Evolutionary conservation across 2,888 invertebrate genomes (phyloP), one percentile per base, ranked within the genome.

Genomic region (Teleogryllus oceanicus): DNA sequence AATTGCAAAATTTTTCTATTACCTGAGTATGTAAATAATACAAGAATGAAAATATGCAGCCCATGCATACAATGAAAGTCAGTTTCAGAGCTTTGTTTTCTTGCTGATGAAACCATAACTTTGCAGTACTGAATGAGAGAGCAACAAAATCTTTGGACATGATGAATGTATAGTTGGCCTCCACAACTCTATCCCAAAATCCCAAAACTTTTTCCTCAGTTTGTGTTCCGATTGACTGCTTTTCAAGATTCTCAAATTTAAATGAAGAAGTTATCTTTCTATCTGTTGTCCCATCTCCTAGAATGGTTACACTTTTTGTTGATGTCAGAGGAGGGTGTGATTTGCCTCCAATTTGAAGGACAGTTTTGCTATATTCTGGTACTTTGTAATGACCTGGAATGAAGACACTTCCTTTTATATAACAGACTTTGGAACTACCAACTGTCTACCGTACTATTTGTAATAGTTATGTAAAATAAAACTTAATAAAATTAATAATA

Each of bases 1-100:
- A 37, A 37, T 37, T 37, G 37, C 37, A 37, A 37, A 37, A 37
- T 37, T 8, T 37, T 37, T 37, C 5, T n/a, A 11, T 88, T 85
- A 92, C 93, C 88, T 94, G 92, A 86, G 91, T 91, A 85, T 92
- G 90, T 75, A 93, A 89, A 85, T 94, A 94, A 92, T 92, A 94
- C 85, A 93, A 92, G 91, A 94, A 91, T 24, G 91, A 90, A 81
- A 94, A 89, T 80, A 94, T 91, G 82, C 92, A 89, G 77, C 93
- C 91, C 50, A 92, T 89, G 77, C 94, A 88, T 80, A 94, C 89
- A 51, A 93, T 91, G 2, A 94, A 86, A 24, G 91, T 89, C 76
- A 94, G 88, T 86, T 94, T 94, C 1, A 94, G 86, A 4, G 90
- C 92, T 84, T 93, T 92, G 85, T 93, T 94, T 83, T 94, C 94